These are phyloP conservation scores for Gavia stellata DNA, from an alignment of 2,113 vertebrate species.

Conservation along the genomic window DNA sequence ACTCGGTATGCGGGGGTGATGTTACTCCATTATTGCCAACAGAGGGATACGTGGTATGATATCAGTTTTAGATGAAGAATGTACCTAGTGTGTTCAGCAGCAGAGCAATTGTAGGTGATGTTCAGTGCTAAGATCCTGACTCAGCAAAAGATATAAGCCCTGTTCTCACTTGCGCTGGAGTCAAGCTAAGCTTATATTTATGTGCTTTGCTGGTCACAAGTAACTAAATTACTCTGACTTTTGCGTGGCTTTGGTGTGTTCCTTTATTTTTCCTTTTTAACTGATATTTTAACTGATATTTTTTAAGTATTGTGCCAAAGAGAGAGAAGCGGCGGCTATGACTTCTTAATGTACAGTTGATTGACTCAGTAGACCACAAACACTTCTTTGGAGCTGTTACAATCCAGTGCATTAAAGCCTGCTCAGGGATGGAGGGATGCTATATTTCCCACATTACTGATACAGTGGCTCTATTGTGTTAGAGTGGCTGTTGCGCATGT, in stretches of 20 bases:
- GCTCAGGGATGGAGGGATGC: constrained; percentile 32
- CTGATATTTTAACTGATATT: neutral
- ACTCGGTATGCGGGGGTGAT: rapidly evolving
- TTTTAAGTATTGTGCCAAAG: constrained; percentile 21
- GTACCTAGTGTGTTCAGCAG: neutral
- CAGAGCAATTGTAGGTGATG: neutral
- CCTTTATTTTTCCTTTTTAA: constrained; percentile 13
- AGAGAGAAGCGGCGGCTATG: neutral
- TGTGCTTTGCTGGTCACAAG: neutral
- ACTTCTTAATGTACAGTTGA: constrained; percentile 40
- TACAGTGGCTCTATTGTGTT: constrained; percentile 35
- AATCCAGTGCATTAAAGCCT: constrained; percentile 24
- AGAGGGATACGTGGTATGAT: neutral
- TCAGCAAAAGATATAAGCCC: neutral
- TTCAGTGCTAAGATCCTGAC: neutral
- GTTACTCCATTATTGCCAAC: neutral
- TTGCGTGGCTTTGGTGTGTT: neutral
- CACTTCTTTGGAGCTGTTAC: constrained; percentile 44
- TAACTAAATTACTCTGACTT: neutral
- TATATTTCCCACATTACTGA: constrained; percentile 35
- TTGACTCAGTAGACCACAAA: constrained; percentile 20
- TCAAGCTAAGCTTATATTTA: neutral
- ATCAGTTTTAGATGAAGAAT: neutral
- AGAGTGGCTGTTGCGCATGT: constrained; percentile 25
- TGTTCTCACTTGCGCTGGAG: neutral